Evolutionary conservation across 2,888 invertebrate genomes (phyloP), one percentile per base, ranked within the genome.

Genomic region (Caenorhabditis sp.): DNA sequence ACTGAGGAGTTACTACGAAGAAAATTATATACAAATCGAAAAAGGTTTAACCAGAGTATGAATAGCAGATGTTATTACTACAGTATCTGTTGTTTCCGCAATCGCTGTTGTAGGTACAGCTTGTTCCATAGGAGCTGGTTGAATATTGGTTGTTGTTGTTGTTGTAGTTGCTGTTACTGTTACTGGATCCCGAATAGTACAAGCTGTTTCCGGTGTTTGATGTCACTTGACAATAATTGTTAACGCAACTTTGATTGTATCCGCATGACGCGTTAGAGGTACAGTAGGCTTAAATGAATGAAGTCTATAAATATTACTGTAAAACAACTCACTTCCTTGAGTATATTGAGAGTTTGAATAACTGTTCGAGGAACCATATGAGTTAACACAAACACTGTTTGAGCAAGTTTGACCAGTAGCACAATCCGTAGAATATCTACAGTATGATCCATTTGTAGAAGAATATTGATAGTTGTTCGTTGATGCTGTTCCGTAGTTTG

Each of bases 351-450:
- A 67, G 64, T 67, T 72, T 26, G 72, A 57, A n/a, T 72, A 67
- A 57, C 60, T 71, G 64, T 72, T 67, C 5, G 60, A 58, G 1
- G 72, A 67, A 51, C 72, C 72, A 60, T 72, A 72, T 54, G 64
- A 67, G 55, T 67, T 59, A 51, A 67, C 67, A 23, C 72, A 72
- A 19, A 64, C 26, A 61, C 67, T 63, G 53, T 67, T 72, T 43
- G 67, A 67, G 72, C 72, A 72, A 50, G 43, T 64, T 54, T 72
- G 72, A 58, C 72, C 72, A 19, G 67, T 67, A 57, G 63, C 60
- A 59, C 72, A 72, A 57, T 72, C 72, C 1, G 72, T 67, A 19
- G 72, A 61, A 59, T 72, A 72, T 36, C 72, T 63, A 58, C 72
- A 72, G 10, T 67, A 59, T 60, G 63, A 61, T 53, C 72, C 72